phyloP scores from a whole-genome alignment of 2,888 invertebrate species.

The Ommatoiulus sabulosus region DNA sequence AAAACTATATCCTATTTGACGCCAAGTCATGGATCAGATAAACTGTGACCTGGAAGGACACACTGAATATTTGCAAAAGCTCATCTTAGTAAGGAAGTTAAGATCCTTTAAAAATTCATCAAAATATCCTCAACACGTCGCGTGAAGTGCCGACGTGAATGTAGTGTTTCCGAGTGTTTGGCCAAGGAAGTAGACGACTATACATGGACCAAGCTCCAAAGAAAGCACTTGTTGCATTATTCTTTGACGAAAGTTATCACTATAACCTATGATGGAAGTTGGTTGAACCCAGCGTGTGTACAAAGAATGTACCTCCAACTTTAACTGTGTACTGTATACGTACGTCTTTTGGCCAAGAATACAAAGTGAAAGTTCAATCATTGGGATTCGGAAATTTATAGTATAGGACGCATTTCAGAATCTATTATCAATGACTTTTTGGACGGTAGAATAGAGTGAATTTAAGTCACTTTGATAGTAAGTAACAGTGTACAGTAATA shows the following conservation, averaged over 20 bases:
- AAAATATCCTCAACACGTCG: neutral
- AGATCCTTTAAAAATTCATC: neutral
- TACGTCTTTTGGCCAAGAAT: neutral
- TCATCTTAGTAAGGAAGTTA: neutral
- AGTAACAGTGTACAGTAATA: too few relatives aligned
- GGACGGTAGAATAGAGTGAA: neutral
- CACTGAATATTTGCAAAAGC: neutral
- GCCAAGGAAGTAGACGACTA: neutral
- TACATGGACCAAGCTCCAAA: neutral
- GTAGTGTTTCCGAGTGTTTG: neutral
- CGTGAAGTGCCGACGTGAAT: constrained; percentile 15
- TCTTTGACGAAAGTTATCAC: neutral
- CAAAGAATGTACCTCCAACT: neutral
- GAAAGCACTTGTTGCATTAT: constrained; percentile 12
- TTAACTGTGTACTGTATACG: neutral
- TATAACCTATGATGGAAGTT: neutral
- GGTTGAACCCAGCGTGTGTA: neutral
- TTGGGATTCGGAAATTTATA: neutral
- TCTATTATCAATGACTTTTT: neutral
- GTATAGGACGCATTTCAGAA: neutral
- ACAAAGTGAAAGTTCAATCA: neutral
- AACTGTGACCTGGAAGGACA: neutral
- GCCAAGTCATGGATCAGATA: neutral
- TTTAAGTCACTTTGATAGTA: too few relatives aligned
- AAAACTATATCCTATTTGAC: neutral